Conservation (phyloP, 1,140 invertebrate species). For the Bombus fervidus region DNA sequence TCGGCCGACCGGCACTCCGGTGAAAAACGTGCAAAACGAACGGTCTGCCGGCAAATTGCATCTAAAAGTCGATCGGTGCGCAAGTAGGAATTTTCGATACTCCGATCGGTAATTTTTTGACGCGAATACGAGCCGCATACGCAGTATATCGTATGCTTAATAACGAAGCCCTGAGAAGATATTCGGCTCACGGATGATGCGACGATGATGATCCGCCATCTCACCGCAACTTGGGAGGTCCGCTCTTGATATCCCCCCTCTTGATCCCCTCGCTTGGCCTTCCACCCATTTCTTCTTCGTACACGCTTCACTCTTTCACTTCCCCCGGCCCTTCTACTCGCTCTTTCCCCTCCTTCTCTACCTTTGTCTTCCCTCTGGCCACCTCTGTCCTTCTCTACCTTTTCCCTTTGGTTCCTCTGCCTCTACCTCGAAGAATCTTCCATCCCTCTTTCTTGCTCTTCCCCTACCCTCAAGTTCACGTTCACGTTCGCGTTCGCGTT, state of each 20-base stretch:
- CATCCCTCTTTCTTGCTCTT: constrained; percentile 58
- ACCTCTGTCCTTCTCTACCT: constrained; percentile 47
- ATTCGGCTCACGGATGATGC: constrained; percentile 81
- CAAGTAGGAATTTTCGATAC: constrained; percentile 56
- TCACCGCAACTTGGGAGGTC: constrained; percentile 83
- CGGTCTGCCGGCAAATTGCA: constrained; percentile 38
- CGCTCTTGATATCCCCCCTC: constrained; percentile 80
- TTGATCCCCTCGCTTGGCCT: constrained; percentile 61
- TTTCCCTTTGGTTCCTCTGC: neutral
- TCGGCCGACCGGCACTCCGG: neutral
- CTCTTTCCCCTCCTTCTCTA: neutral
- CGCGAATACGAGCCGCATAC: constrained; percentile 46
- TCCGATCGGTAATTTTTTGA: constrained; percentile 61
- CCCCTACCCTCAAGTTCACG: neutral
- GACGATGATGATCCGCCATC: constrained; percentile 82
- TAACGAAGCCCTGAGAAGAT: constrained; percentile 59
- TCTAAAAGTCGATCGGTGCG: constrained; percentile 53
- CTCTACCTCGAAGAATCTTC: constrained; percentile 55
- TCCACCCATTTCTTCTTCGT: constrained; percentile 78
- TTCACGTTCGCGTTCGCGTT: constrained; percentile 40
- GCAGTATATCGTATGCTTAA: constrained; percentile 49
- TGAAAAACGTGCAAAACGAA: constrained; percentile 6
- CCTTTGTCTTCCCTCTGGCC: constrained; percentile 36
- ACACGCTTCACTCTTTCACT: constrained; percentile 75
- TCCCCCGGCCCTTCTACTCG: constrained; percentile 26